These are phyloP conservation scores for Chrysogorgia sp. DNA, from an alignment of 92 coral and sea anemone species.

Conservation along the genomic window DNA sequence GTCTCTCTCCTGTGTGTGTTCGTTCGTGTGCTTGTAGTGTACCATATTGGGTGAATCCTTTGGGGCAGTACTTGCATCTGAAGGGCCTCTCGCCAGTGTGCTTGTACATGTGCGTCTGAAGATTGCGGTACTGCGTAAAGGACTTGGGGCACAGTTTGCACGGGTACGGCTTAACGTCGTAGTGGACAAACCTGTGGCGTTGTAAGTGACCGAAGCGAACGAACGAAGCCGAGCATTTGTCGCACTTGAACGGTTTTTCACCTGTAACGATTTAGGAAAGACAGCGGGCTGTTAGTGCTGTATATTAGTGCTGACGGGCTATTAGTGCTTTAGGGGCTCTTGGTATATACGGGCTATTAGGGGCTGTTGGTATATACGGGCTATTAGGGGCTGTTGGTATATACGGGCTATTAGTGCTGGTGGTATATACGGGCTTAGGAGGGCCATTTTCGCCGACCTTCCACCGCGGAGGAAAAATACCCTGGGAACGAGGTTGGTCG, in stretches of 20 bases:
- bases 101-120: constrained; percentile 97
- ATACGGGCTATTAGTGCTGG: background rate
- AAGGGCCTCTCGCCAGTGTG: constrained; percentile 97
- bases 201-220: constrained; percentile 94
- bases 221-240: constrained; percentile 89
- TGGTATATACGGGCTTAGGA: too few relatives aligned
- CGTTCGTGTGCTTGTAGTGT: constrained; percentile 98
- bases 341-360: background rate
- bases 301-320: too few relatives aligned
- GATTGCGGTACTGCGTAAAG: constrained; percentile 93
- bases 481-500: too few relatives aligned
- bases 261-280: constrained; percentile 60
- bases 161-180: constrained; percentile 94
- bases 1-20: constrained; percentile 97
- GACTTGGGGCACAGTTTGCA: constrained; percentile 95
- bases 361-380: background rate
- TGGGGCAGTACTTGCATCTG: constrained; percentile 91
- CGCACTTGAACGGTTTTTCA: constrained; percentile 95
- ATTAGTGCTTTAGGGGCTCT: too few relatives aligned
- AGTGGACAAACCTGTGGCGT: constrained; percentile 89
- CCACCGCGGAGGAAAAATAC: too few relatives aligned
- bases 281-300: too few relatives aligned
- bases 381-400: background rate
- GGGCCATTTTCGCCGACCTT: background rate
- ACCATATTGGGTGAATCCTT: constrained; percentile 97